Percentiles rank a stretch among this genome's conserved stretches.
phyloP scores from a whole-genome alignment of 2,113 vertebrate species.

The Leuciscus idus region DNA sequence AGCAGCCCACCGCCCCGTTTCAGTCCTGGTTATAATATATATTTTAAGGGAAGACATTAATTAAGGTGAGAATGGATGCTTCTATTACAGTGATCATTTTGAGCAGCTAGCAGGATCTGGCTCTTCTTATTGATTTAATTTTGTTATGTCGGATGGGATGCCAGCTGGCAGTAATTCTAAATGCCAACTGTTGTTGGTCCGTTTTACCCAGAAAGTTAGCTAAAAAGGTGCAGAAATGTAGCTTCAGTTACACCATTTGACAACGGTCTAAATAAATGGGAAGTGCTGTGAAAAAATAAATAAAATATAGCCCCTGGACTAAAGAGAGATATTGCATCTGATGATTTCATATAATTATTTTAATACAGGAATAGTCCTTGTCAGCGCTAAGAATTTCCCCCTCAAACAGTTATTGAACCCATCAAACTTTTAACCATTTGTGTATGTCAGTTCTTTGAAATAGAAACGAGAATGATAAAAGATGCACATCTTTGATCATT shows the following conservation, averaged over 20 bases:
- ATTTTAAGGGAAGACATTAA: not conserved
- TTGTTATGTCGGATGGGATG: not conserved
- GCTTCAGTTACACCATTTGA: not conserved
- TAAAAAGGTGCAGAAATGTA: not conserved
- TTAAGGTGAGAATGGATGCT: not conserved
- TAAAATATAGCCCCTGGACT: not conserved
- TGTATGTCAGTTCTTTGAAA: not conserved
- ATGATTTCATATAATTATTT: constrained; percentile 6
- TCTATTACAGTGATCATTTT: not conserved
- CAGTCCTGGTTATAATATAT: not conserved
- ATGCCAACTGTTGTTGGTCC: not conserved
- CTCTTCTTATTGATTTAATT: not conserved
- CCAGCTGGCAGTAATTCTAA: constrained; percentile 8
- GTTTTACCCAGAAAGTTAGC: not conserved
- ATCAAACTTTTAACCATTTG: not conserved
- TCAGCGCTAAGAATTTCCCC: not conserved
- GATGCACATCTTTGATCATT: not conserved
- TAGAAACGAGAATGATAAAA: not conserved
- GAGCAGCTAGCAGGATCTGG: not conserved
- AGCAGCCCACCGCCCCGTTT: not conserved
- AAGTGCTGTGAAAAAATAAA: not conserved
- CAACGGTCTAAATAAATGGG: not conserved
- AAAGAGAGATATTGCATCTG: not conserved
- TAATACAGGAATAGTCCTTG: not conserved
- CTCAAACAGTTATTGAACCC: not conserved